phyloP scores from a whole-genome alignment of 2,888 invertebrate genomes.

The Chymomyza procnemis region DNA sequence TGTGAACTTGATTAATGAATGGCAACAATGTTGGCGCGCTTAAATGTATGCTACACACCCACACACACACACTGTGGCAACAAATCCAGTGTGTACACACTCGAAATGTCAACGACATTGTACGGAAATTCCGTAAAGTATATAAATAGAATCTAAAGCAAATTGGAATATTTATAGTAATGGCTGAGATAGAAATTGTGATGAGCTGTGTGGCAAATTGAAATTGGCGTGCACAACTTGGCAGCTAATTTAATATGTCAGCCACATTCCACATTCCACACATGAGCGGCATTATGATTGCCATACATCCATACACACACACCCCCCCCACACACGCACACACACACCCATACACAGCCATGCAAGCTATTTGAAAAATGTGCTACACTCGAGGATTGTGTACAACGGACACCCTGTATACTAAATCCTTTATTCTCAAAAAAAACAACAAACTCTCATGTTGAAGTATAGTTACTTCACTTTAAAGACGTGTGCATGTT shows the following conservation, averaged over 20 bases:
- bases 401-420: no score
- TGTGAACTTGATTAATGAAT: constrained; percentile 70
- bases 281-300: constrained; percentile 21
- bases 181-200: constrained; percentile 15
- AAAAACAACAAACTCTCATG: no score
- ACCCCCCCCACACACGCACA: constrained; percentile 15
- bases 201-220: constrained; percentile 50
- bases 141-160: neutral
- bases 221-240: constrained; percentile 64
- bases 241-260: constrained; percentile 64
- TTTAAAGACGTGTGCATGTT: no score
- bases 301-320: constrained; percentile 30
- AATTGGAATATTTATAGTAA: neutral
- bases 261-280: neutral
- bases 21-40: constrained; percentile 41
- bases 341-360: neutral
- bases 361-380: neutral
- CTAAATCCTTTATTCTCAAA: no score
- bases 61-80: constrained; percentile 19
- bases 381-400: neutral
- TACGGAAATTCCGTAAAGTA: constrained; percentile 2
- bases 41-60: constrained; percentile 65
- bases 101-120: constrained; percentile 62
- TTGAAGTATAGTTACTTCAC: no score
- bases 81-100: constrained; percentile 27